Conservation (phyloP, 2,888 invertebrate genomes). For the Philonicus albiceps region DNA sequence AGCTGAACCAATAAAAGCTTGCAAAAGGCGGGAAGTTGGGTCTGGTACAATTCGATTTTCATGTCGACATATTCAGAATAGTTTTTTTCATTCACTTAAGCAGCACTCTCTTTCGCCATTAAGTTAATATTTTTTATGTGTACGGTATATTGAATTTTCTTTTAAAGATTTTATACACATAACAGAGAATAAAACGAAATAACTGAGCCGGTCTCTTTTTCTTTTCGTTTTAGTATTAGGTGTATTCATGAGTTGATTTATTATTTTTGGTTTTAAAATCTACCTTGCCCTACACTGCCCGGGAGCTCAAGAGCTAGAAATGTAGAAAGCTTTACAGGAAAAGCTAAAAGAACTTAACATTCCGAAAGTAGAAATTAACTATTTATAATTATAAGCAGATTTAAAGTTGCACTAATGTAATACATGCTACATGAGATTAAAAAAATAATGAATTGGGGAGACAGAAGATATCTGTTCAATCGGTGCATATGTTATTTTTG, state of each 20-base stretch:
- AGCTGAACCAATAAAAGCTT: no score
- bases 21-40: no score
- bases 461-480: background rate
- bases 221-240: background rate
- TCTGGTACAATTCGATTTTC: no score
- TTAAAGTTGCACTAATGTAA: background rate
- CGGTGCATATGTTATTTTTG: background rate
- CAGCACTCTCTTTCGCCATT: no score
- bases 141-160: no score
- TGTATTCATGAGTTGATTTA: background rate
- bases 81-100: no score
- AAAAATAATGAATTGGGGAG: background rate
- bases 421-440: background rate
- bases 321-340: background rate
- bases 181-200: background rate
- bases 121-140: no score
- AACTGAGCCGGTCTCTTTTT: background rate
- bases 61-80: no score
- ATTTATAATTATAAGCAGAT: background rate
- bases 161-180: background rate
- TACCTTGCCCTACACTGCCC: background rate
- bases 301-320: slow-evolving; percentile 13
- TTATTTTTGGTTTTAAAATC: background rate
- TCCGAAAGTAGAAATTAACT: background rate
- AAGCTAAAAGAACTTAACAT: background rate